Conservation (phyloP, 2,888 invertebrate genomes). For the Standfussiana lucernea region DNA sequence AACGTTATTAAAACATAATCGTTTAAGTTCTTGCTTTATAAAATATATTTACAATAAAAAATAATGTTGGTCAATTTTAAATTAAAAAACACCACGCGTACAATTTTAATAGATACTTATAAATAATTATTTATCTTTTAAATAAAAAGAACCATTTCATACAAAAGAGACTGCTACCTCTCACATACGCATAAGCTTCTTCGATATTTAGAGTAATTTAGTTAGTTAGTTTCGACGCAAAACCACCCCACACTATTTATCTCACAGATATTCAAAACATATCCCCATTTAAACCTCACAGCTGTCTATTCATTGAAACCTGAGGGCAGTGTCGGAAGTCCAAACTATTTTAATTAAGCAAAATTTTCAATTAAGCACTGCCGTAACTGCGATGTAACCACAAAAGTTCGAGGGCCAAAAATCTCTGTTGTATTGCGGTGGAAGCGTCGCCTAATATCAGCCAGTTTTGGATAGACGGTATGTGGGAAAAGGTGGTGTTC, state of each 20-base stretch:
- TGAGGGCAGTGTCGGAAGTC: background rate
- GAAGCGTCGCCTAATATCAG: constrained; percentile 2
- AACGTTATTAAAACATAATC: too few relatives aligned
- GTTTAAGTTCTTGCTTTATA: too few relatives aligned
- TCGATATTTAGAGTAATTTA: background rate
- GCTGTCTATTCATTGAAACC: constrained; percentile 27
- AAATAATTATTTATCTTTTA: background rate
- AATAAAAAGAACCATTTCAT: background rate
- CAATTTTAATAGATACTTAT: background rate
- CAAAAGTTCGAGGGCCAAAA: constrained; percentile 60
- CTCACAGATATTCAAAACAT: constrained; percentile 10
- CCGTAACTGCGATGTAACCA: constrained; percentile 25
- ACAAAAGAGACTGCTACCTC: background rate
- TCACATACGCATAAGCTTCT: background rate
- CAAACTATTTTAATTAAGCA: constrained; percentile 67
- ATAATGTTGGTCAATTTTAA: background rate
- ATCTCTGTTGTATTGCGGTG: constrained; percentile 38
- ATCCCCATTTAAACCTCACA: constrained; percentile 7
- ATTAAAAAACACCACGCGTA: background rate
- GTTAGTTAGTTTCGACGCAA: background rate
- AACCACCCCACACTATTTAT: constrained; percentile 1
- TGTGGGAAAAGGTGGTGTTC: constrained; percentile 29
- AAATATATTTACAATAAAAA: too few relatives aligned
- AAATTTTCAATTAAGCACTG: constrained; percentile 59
- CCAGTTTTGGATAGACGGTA: background rate